A percentile compares a stretch with the other conserved stretches of the same genome.
These are phyloP conservation scores for Cheilosia vernalis DNA, from an alignment of 2,888 invertebrate species.

Conservation along the genomic window DNA sequence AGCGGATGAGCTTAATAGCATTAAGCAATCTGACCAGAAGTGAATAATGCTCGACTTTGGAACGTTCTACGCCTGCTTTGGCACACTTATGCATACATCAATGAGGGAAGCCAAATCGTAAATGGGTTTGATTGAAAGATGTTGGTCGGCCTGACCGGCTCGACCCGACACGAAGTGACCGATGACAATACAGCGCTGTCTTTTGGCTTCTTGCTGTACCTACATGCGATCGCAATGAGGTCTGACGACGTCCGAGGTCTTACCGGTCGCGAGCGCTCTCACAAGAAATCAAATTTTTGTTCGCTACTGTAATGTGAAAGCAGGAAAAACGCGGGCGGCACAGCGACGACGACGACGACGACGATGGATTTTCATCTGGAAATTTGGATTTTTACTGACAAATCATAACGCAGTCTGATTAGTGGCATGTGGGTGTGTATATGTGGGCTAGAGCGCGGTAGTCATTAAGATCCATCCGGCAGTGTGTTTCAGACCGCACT, in stretches of 20 bases:
- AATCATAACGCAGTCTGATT: conserved; percentile 62
- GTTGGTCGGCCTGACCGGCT: conserved; percentile 34
- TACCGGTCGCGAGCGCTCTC: neutral
- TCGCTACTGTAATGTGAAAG: conserved; percentile 21
- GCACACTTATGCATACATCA: conserved; percentile 70
- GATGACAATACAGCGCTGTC: conserved; percentile 38
- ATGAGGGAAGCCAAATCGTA: conserved; percentile 70
- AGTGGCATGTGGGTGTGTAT: conserved; percentile 59
- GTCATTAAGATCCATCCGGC: conserved; percentile 64
- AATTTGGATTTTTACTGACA: conserved; percentile 62
- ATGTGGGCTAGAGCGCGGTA: conserved; percentile 39
- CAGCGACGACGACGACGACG: neutral
- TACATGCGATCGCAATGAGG: conserved; percentile 1
- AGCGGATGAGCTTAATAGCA: conserved; percentile 75
- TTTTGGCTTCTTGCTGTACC: neutral
- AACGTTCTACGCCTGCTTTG: conserved; percentile 56
- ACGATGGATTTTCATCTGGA: conserved; percentile 55
- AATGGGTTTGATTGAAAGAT: conserved; percentile 74
- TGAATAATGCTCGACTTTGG: conserved; percentile 68
- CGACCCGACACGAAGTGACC: conserved; percentile 23
- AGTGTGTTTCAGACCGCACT: conserved; percentile 1
- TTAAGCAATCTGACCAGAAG: conserved; percentile 65
- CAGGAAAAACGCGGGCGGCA: conserved; percentile 35
- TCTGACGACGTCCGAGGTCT: conserved; percentile 15
- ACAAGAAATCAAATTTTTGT: conserved; percentile 36